Evolutionary conservation across 1,140 invertebrate species (phyloP), one percentile per base, ranked within the genome.

Genomic region (Amyelois transitella): DNA sequence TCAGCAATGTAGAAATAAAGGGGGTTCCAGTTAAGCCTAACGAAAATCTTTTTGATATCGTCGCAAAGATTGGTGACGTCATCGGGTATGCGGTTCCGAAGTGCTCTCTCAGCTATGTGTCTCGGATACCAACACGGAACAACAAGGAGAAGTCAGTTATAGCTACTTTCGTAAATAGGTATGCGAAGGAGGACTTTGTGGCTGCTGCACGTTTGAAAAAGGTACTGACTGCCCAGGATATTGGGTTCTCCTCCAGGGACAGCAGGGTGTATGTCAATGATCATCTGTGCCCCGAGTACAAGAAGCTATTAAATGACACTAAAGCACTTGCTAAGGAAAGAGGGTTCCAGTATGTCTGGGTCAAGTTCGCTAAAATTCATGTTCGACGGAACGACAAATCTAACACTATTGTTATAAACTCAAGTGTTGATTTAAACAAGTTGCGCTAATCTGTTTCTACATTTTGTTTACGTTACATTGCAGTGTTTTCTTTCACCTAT

Each of bases 121-220:
- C 55, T 12, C 14, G 60, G 7, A 20, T 62, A 2, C 60, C 60
- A 5, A 43, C 44, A 2, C 45, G 45, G 20, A 45, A 51, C 10
- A 47, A 38, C 1, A 62, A 62, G 7, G 53, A 62, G 3, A 66
- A 66, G 51, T 32, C 48, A 10, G 55, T 65, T 45, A 50, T 65
- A 20, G 43, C 60, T 6, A 49, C 45, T 20, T 61, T 65, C n/a
- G 44, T 55, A 14, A 65, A 66, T 19, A 50, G 60, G 5, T 65
- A 61, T 43, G 38, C 22, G 1, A 65, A 65, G 44, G 57, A 62
- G 32, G 56, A 62, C 22, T 62, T 62, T 44, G 51, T 66, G 8
- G 64, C 64, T n/a, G 44, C 55, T 6, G 51, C 57, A 8, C 21
- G 57, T 19, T 28, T 44, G 3, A n/a, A 17, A 1, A 66, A 62